Base-by-base conservation (phyloP, 1,140 invertebrate species). In the Pogonomyrmex barbatus region DNA sequence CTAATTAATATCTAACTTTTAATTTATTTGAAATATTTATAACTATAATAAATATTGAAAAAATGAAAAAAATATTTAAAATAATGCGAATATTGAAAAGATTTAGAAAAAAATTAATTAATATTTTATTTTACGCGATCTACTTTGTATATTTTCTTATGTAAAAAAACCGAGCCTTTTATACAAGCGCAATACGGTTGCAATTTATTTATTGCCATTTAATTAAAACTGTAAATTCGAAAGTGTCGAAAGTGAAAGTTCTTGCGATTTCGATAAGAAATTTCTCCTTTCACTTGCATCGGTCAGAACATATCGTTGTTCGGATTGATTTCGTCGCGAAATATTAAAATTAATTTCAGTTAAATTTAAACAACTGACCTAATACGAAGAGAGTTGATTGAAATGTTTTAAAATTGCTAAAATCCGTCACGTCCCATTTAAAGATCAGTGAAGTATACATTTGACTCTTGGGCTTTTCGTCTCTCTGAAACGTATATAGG, bases 401-500 rank as follows among this genome's bases (percentile, higher is more conserved):
- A 77, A 97, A 97, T 0, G 97, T 97, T 85, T 96, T 96, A 87
- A 97, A 97, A 67, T 95, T 94, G 88, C 97, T 97, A 90, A 95
- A 97, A 5, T 95, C 93, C 1, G 92, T 91, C 0, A 96, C 95
- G 60, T 95, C 94, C 97, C 97, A 98, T 47, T 96, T 92, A 89
- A 97, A 97, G 39, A 96, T 95, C 36, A 96, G 92, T 56, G 96
- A 94, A 0, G 97, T 97, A 76, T 97, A 98, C 17, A 97, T 89
- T 89, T 96, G 97, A 65, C 96, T 95, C 91, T 97, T 96, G 6
- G 94, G 95, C 76, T 96, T 96, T 90, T 98, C 97, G 90, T 98
- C 97, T 92, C 97, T 96, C 94, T 98, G 97, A 87, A 98, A 97
- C 60, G 97, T 97, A 90, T 98, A 98, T 12, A 97, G 94, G 1